Evolutionary conservation across 2,113 vertebrate species (phyloP), one percentile per base, ranked within the genome.

Genomic region (Cephalopterus ornatus): DNA sequence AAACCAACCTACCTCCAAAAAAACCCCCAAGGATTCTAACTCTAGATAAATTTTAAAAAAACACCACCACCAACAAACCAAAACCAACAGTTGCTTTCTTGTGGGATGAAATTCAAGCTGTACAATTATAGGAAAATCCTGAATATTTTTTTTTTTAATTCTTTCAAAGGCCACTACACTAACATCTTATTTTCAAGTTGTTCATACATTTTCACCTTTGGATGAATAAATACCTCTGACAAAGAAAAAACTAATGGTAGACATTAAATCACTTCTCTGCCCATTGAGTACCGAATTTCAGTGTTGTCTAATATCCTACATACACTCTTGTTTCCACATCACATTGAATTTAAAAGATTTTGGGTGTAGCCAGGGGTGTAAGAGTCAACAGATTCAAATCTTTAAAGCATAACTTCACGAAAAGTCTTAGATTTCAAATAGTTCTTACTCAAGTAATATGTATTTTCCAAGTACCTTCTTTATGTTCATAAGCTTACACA

Each of bases 21-120:
- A 47, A 62, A 10, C 1, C 0, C 1, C 11, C 4, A 15, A 68
- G 7, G 3, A 39, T 12, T 55, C 16, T 32, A 21, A 19, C 24
- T 65, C 26, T 32, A 19, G 35, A 55, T n/a, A 63, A 44, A 58
- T 2, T 3, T 13, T 22, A 61, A 13, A 27, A 58, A 13, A 72
- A 7, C 42, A 44, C 33, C 2, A 24, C 7, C 32, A 24, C 32
- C 18, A 37, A 7, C 4, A 21, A 39, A 35, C 1, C 5, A 41
- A n/a, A 42, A 8, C 1, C 21, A 1, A 10, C 11, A 14, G 12
- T 66, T 50, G 1, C 3, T 79, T 80, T 75, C 22, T 70, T 67
- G 8, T 41, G 5, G 7, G n/a, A n/a, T 52, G 50, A 63, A 46
- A 84, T 74, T 37, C 71, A 77, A 72, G 16, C 15, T 85, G 8